Conservation (phyloP, 2,113 vertebrate genomes). For the Capra hircus region DNA sequence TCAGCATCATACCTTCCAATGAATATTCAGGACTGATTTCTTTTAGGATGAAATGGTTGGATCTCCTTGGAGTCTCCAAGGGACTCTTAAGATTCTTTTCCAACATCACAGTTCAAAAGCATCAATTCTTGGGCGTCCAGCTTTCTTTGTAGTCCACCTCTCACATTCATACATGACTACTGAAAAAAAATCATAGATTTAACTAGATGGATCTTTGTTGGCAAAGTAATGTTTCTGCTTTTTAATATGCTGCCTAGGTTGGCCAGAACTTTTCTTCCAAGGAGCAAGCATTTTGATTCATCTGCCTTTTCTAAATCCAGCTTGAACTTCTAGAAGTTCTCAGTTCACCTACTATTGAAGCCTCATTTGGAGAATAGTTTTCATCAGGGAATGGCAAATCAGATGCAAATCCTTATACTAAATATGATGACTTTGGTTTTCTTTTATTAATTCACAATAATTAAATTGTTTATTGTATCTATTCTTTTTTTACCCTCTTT, state of each 20-base stretch:
- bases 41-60: background rate
- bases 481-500: background rate
- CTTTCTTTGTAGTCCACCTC: background rate
- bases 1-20: background rate
- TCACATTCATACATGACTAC: background rate
- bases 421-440: background rate
- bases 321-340: background rate
- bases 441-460: background rate
- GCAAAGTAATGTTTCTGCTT: background rate
- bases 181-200: background rate
- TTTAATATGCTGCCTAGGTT: background rate
- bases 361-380: background rate
- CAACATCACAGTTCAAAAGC: background rate
- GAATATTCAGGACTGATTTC: background rate
- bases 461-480: background rate
- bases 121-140: background rate
- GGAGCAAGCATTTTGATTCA: background rate
- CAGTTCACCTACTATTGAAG: background rate
- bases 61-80: background rate
- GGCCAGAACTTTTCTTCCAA: background rate
- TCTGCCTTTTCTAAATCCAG: background rate
- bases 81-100: background rate
- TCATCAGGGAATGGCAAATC: background rate
- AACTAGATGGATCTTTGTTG: background rate
- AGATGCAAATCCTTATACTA: background rate